Evolutionary conservation across 2,797 vertebrate genomes (phyloP).

Genomic region (Crypturellus tataupa): DNA sequence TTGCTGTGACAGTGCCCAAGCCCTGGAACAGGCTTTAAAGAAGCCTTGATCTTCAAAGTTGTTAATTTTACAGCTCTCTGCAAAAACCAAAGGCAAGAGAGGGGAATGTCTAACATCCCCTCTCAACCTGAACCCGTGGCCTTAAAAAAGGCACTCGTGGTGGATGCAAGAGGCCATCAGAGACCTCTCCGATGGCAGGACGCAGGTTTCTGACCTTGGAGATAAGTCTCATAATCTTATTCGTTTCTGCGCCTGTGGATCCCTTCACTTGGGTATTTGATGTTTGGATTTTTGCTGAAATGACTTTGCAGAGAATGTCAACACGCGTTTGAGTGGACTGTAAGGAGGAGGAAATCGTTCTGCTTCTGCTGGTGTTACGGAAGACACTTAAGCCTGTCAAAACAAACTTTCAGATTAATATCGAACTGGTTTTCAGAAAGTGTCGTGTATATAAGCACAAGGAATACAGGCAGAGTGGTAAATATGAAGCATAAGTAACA

Average conservation of each 20-base stretch:
- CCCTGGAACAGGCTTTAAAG: too few relatives aligned
- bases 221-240: conserved; percentile 16
- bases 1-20: too few relatives aligned
- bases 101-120: background rate
- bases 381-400: background rate
- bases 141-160: background rate
- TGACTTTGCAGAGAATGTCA: conserved; percentile 40
- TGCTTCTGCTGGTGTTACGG: background rate
- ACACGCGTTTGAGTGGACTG: background rate
- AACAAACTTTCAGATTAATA: conserved; percentile 32
- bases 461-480: background rate
- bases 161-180: background rate
- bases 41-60: background rate
- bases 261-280: background rate
- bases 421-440: conserved; percentile 16
- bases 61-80: background rate
- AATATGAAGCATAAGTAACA: background rate
- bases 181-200: background rate
- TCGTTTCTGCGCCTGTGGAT: background rate
- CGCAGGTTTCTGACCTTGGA: conserved; percentile 1
- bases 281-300: conserved; percentile 34
- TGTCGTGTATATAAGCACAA: background rate
- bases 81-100: background rate
- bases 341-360: conserved; percentile 7
- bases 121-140: background rate